Conservation (phyloP, 2,888 invertebrate genomes). For the Nemoura dubitans region DNA sequence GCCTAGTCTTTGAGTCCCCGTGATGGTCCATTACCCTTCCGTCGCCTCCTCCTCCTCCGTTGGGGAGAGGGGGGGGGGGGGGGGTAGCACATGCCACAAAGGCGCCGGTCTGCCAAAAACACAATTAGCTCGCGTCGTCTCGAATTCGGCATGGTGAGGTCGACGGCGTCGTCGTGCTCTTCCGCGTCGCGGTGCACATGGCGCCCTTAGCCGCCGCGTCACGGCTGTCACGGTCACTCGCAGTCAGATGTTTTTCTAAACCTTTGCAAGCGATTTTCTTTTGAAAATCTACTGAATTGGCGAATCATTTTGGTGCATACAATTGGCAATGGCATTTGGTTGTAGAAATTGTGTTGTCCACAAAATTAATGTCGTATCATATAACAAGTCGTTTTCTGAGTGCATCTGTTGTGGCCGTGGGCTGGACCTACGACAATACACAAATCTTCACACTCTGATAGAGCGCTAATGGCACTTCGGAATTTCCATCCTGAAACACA, state of each 20-base stretch:
- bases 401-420: background rate
- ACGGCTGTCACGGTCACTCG: background rate
- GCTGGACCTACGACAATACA: background rate
- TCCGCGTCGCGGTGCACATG: background rate
- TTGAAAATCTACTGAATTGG: background rate
- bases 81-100: background rate
- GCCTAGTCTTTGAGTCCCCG: too few species aligned
- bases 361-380: background rate
- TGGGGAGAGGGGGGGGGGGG: too few species aligned
- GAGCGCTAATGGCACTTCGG: background rate
- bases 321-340: background rate
- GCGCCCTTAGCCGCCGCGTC: background rate
- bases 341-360: background rate
- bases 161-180: too few species aligned
- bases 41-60: too few species aligned
- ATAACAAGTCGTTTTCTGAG: background rate
- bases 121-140: too few species aligned
- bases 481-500: too few species aligned
- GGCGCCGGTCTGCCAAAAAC: background rate
- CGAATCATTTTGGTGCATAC: background rate
- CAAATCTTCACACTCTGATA: background rate
- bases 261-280: background rate
- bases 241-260: background rate
- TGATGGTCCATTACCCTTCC: too few species aligned
- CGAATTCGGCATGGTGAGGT: too few species aligned